These are phyloP conservation scores for Alcedo atthis DNA, from an alignment of 2,797 vertebrate species.

Conservation along the genomic window DNA sequence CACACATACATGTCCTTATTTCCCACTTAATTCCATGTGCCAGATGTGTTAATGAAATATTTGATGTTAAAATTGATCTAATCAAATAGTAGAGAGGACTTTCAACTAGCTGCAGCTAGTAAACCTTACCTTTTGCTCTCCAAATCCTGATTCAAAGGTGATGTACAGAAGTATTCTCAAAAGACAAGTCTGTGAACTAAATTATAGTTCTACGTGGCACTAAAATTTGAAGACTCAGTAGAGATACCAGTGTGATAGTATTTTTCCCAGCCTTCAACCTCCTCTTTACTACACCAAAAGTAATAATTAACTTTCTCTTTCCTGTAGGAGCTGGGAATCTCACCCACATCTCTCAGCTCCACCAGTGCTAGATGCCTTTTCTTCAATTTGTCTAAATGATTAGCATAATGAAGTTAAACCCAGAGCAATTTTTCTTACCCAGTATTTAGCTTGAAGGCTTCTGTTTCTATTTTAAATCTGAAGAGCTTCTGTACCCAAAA, in stretches of 20 bases:
- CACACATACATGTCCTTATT: not conserved
- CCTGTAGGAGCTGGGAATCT: not conserved
- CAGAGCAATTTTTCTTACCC: not conserved
- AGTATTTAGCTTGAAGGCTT: not conserved
- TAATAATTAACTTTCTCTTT: conserved; percentile 35
- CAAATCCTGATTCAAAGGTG: not conserved
- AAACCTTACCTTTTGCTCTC: not conserved
- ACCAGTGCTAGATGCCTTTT: not conserved
- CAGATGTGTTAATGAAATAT: not conserved
- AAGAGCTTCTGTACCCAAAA: not conserved
- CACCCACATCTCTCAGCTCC: not conserved
- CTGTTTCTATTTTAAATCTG: conserved; percentile 28
- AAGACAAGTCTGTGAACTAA: not conserved
- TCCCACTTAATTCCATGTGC: not conserved
- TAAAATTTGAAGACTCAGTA: not conserved
- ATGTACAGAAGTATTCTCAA: not conserved
- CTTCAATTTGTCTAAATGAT: conserved; percentile 14
- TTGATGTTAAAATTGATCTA: not conserved
- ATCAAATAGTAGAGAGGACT: not conserved
- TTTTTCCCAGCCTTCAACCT: not conserved
- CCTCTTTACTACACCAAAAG: not conserved
- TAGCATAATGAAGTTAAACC: conserved; percentile 16
- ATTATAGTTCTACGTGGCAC: not conserved
- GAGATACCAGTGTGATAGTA: not conserved
- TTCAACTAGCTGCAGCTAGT: not conserved